A percentile compares a stretch with the other conserved stretches of the same genome.
These are phyloP conservation scores for Triplophysa rosa DNA, from an alignment of 2,113 vertebrate genomes.

Conservation along the genomic window DNA sequence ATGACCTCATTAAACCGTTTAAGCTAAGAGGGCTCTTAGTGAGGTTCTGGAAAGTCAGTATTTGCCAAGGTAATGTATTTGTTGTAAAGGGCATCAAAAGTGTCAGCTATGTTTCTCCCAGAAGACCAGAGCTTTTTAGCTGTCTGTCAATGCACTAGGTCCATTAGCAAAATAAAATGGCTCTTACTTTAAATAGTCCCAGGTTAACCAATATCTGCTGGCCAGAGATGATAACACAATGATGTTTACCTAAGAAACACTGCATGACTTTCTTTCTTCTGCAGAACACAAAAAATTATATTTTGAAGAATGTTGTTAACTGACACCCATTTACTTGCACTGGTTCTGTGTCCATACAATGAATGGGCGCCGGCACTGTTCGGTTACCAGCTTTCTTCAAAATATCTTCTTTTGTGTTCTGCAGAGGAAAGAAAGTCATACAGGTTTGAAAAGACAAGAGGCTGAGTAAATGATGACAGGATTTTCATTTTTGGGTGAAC, in stretches of 20 bases:
- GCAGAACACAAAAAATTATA: too few species aligned
- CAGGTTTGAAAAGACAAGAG: too few species aligned
- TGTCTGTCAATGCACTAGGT: not conserved
- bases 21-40: constrained; percentile 20
- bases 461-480: too few species aligned
- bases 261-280: too few species aligned
- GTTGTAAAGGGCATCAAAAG: constrained; percentile 21
- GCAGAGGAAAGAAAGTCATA: too few species aligned
- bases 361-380: too few species aligned
- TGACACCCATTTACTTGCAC: too few species aligned
- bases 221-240: not conserved
- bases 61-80: constrained; percentile 19
- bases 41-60: constrained; percentile 3
- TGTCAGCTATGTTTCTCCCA: constrained; percentile 4
- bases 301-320: too few species aligned
- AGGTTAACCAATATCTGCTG: not conserved
- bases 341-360: too few species aligned
- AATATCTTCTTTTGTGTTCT: too few species aligned
- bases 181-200: constrained; percentile 20
- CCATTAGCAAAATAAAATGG: constrained; percentile 31
- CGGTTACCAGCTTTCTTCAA: too few species aligned
- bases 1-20: constrained; percentile 5
- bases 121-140: constrained; percentile 26
- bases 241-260: too few species aligned
- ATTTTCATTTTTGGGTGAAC: not conserved